Evolutionary conservation across 1,140 invertebrate species (phyloP).

Genomic region (Lepidurus couesii): DNA sequence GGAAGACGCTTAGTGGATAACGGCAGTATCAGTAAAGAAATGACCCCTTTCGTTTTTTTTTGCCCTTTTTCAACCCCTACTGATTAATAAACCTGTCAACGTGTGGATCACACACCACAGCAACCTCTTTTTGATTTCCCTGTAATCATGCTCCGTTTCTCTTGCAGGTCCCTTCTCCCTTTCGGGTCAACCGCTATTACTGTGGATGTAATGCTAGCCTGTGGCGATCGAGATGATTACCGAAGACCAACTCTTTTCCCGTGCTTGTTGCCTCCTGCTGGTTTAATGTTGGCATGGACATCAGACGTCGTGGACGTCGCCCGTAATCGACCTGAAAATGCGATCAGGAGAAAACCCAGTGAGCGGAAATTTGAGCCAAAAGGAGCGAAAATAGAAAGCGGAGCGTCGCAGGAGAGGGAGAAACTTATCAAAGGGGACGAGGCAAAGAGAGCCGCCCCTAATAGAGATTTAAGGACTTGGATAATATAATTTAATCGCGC

Average conservation of each 20-base stretch:
- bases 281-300: background rate
- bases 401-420: background rate
- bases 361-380: background rate
- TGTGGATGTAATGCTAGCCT: background rate
- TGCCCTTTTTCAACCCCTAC: background rate
- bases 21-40: conserved; percentile 4
- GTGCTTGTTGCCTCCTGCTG: background rate
- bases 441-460: background rate
- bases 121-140: background rate
- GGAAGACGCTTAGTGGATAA: conserved; percentile 14
- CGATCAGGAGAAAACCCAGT: conserved; percentile 15
- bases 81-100: conserved; percentile 19
- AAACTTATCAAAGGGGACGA: background rate
- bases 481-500: background rate
- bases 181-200: too few relatives aligned
- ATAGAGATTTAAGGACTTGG: conserved; percentile 13
- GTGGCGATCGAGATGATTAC: background rate
- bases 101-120: background rate
- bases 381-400: background rate
- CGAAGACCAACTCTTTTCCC: background rate
- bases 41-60: background rate
- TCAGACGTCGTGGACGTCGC: background rate
- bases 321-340: conserved; percentile 16
- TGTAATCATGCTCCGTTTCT: background rate
- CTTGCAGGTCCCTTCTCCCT: background rate